Evolutionary conservation across 2,888 invertebrate species (phyloP), one percentile per base, ranked within the genome.

Genomic region (Sycophila texana): DNA sequence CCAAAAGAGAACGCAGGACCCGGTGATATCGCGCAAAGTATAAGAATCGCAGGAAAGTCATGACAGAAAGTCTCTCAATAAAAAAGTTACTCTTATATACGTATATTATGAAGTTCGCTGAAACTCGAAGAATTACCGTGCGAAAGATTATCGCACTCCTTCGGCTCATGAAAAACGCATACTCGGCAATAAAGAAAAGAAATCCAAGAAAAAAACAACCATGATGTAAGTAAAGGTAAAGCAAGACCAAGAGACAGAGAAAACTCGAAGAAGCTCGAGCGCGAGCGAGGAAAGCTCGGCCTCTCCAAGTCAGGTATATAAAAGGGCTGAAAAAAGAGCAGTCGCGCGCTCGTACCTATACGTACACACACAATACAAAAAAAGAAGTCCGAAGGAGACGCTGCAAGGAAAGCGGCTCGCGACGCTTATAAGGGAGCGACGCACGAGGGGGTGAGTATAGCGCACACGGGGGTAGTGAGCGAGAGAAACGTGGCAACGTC

Each of bases 401-500:
- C 13, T 65, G 12, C 20, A 20, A 14, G 26, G 14, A 51, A 22
- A 10, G 39, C 10, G 30, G 47, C 51, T n/a, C n/a, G 22, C 22
- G 14, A 20, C 47, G 16, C 20, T 14, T 22, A 14, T 10, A 58
- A 14, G n/a, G n/a, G n/a, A n/a, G 20, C 20, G 13, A 58, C 20
- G 20, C 58, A 47, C 65, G 47, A 5, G 65, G 65, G n/a, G 47
- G n/a, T 39, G 47, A 39, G n/a, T 5, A 39, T 0, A 2, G 18
- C 51, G 61, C 10, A 5, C 4, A n/a, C 20, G 30, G 18, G 57
- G 18, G 57, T 18, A 20, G 39, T 7, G 39, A 10, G 39, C 5
- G 39, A 10, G 39, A 39, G 39, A 39, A 26, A 70, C 66, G 74
- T 74, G 80, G 81, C 85, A 85, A 85, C 85, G 82, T 83, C 76